phyloP scores from a whole-genome alignment of 2,797 vertebrate genomes.

The Phataginus tricuspis region DNA sequence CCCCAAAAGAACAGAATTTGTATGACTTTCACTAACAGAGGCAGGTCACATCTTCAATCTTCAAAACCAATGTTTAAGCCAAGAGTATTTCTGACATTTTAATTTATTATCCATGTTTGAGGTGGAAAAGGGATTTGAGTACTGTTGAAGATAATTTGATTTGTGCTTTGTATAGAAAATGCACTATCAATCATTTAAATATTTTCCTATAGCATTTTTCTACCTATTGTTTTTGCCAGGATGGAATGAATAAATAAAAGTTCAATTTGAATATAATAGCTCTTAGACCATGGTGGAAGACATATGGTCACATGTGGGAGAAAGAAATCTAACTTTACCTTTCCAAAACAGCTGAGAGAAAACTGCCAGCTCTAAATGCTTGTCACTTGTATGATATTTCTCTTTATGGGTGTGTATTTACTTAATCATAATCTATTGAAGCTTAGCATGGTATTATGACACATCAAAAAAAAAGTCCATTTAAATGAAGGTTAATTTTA shows the following conservation, averaged over 20 bases:
- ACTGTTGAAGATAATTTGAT: constrained; percentile 62
- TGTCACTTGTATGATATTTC: constrained; percentile 29
- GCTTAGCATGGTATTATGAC: background rate
- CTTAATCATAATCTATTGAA: background rate
- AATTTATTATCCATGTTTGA: constrained; percentile 59
- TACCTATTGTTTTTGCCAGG: constrained; percentile 21
- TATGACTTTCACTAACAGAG: background rate
- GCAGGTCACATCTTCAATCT: constrained; percentile 43
- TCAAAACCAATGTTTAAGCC: constrained; percentile 65
- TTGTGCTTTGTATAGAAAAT: constrained; percentile 56
- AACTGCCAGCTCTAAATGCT: background rate
- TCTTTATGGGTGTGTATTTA: background rate
- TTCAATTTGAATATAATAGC: background rate
- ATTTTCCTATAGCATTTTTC: constrained; percentile 5
- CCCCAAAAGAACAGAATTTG: background rate
- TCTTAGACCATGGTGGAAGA: background rate
- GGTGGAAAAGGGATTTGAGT: constrained; percentile 42
- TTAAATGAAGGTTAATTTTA: constrained; percentile 26
- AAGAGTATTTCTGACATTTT: constrained; percentile 67
- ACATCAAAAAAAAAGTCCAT: background rate
- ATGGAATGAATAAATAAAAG: constrained; percentile 51
- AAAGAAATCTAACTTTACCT: background rate
- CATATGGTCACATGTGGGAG: background rate
- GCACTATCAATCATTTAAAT: constrained; percentile 51
- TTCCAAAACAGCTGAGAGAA: constrained; percentile 2